A percentile compares a stretch with the other conserved stretches of the same genome.
phyloP scores from a whole-genome alignment of 2,113 vertebrate species.

The Petroica traversi region DNA sequence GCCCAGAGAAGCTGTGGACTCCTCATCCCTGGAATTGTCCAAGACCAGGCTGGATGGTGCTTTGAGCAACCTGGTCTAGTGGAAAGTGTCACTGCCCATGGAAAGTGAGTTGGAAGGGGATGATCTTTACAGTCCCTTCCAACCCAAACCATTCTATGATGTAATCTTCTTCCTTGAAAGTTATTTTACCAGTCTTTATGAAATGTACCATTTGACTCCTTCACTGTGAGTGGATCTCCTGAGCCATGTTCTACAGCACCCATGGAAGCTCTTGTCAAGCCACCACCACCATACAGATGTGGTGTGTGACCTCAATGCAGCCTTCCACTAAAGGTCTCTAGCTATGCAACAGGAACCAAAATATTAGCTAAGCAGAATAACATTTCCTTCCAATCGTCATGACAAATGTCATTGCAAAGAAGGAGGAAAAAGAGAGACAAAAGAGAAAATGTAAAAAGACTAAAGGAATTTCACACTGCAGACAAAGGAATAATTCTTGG shows the following conservation, averaged over 20 bases:
- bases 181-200: background rate
- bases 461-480: background rate
- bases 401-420: background rate
- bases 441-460: background rate
- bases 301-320: background rate
- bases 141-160: background rate
- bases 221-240: background rate
- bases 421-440: slow-evolving; percentile 2
- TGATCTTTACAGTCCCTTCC: background rate
- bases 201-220: background rate
- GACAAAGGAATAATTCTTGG: background rate
- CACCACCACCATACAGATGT: background rate
- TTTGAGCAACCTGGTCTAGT: background rate
- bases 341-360: background rate
- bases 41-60: background rate
- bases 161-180: background rate
- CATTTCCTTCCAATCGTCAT: background rate
- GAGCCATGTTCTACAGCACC: background rate
- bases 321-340: background rate
- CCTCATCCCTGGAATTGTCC: background rate
- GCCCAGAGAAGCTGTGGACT: background rate
- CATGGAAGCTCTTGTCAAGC: background rate
- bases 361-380: slow-evolving; percentile 15
- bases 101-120: accelerated
- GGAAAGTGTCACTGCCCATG: background rate